Conservation (phyloP, 2,797 vertebrate genomes). For the Gouania willdenowi region DNA sequence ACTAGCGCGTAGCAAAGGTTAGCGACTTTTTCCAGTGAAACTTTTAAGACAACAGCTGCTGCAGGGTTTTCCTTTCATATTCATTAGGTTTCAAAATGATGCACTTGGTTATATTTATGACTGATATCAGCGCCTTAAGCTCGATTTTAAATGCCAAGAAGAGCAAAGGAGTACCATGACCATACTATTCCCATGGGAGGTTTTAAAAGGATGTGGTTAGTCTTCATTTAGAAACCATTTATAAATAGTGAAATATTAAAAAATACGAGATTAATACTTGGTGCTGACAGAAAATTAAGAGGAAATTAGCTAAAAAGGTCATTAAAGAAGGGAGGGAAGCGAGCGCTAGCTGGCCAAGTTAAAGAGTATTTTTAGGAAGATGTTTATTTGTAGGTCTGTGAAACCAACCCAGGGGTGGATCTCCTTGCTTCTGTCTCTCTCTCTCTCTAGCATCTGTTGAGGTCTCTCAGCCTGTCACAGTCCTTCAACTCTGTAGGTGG, state of each 20-base stretch:
- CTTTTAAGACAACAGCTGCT: conserved; percentile 67
- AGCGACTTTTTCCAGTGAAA: conserved; percentile 61
- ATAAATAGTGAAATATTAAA: not conserved
- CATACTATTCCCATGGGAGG: conserved; percentile 32
- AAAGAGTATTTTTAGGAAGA: conserved; percentile 75
- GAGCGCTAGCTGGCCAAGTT: conserved; percentile 37
- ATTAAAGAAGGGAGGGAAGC: conserved; percentile 5
- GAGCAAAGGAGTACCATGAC: conserved; percentile 54
- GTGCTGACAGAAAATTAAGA: not conserved
- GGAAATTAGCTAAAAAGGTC: not conserved
- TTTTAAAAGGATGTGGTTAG: conserved; percentile 15
- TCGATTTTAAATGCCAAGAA: conserved; percentile 53
- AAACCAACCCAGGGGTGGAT: conserved; percentile 73
- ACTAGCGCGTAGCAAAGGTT: conserved; percentile 35
- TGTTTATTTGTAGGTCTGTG: conserved; percentile 77
- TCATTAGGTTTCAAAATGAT: conserved; percentile 73
- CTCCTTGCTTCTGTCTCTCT: conserved; percentile 48
- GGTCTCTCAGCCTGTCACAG: conserved; percentile 72
- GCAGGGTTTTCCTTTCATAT: conserved; percentile 63
- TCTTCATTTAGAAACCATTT: too few relatives aligned
- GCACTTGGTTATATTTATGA: conserved; percentile 71
- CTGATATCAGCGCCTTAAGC: conserved; percentile 77
- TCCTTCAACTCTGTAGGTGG: conserved; percentile 8
- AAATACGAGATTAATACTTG: not conserved
- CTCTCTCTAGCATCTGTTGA: conserved; percentile 64